Conservation (phyloP, 2,797 vertebrate genomes). For the Pangasius krempfi region DNA sequence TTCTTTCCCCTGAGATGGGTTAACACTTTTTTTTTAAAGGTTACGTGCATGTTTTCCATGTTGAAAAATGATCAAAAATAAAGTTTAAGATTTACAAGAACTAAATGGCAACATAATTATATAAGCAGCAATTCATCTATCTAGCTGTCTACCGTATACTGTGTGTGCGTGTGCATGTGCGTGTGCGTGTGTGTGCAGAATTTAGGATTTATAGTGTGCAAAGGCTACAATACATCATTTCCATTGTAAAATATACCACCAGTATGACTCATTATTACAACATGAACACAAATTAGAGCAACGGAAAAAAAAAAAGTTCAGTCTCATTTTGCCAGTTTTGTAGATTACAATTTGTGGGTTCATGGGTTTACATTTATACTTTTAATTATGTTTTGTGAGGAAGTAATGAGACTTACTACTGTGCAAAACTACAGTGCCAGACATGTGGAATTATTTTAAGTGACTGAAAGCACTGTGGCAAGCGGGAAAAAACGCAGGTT, state of each 20-base stretch:
- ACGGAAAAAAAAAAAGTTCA: not conserved
- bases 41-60: not conserved
- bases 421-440: constrained; percentile 17
- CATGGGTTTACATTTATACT: constrained; percentile 5
- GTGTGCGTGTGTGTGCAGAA: not conserved
- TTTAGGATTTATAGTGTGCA: not conserved
- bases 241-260: not conserved
- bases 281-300: not conserved
- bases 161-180: not conserved
- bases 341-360: constrained; percentile 11
- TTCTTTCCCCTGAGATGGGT: not conserved
- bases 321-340: not conserved
- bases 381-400: constrained; percentile 26
- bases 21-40: not conserved
- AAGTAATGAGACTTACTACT: constrained; percentile 42
- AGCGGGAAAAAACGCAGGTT: not conserved
- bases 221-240: not conserved
- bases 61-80: not conserved
- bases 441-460: constrained; percentile 47
- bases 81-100: not conserved
- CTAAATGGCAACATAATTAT: not conserved
- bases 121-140: not conserved
- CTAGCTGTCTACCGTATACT: too few species aligned
- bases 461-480: constrained; percentile 19
- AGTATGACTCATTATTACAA: not conserved